Evolutionary conservation across 2,113 vertebrate species (phyloP).

Genomic region (Marmota flaviventris): DNA sequence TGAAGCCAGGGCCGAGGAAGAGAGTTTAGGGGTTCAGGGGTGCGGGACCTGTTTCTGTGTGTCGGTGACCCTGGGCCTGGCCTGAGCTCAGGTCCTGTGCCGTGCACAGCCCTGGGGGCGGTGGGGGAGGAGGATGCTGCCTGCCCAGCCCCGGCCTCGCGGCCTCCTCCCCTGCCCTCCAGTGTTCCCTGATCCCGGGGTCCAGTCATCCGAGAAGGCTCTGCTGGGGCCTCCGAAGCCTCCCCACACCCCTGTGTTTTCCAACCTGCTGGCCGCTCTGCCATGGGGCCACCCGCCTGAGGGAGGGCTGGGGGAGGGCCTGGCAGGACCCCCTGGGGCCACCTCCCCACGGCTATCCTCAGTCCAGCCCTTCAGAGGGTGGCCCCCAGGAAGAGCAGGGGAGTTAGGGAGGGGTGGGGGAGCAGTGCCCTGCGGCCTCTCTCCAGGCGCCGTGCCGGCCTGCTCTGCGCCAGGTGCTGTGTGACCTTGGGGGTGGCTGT

Average conservation of each 20-base stretch:
- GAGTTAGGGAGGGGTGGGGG: too few species aligned
- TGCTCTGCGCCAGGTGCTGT: background rate
- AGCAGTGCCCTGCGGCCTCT: too few species aligned
- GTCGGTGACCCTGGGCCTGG: accelerated
- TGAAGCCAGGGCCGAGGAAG: background rate
- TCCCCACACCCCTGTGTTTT: background rate
- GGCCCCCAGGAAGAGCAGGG: background rate
- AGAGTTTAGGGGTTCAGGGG: too few species aligned
- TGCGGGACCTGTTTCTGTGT: background rate
- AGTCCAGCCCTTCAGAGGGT: background rate
- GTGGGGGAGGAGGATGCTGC: too few species aligned
- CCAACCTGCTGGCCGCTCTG: background rate
- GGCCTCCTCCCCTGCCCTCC: background rate
- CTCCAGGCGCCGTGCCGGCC: too few species aligned
- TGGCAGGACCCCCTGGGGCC: too few species aligned
- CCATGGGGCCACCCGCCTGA: background rate
- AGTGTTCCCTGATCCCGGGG: background rate
- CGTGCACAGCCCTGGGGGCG: accelerated
- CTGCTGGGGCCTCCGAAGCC: background rate
- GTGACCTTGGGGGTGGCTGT: background rate
- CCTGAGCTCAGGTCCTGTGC: background rate
- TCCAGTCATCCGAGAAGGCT: background rate
- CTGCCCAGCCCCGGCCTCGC: background rate
- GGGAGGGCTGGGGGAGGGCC: too few species aligned
- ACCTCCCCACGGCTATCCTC: background rate